Percentiles rank a stretch among this genome's conserved stretches.
phyloP scores from a whole-genome alignment of 2,113 vertebrate genomes.

The Sprattus sprattus region DNA sequence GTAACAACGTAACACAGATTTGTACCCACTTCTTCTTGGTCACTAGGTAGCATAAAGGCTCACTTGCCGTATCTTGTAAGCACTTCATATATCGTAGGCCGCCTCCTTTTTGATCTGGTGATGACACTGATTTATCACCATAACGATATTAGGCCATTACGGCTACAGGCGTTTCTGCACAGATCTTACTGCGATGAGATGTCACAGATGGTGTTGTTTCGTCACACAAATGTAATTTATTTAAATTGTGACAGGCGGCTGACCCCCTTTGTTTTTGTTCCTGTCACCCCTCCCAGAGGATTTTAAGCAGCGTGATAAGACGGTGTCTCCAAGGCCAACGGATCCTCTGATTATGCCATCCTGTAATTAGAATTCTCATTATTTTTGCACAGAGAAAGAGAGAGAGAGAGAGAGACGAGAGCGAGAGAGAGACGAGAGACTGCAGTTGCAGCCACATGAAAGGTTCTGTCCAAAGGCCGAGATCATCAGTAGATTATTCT shows the following conservation, averaged over 20 bases:
- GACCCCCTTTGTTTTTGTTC: slow-evolving; percentile 56
- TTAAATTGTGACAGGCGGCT: not conserved
- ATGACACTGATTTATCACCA: not conserved
- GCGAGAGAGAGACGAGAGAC: slow-evolving; percentile 32
- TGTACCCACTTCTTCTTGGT: not conserved
- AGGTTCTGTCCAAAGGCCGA: slow-evolving; percentile 69
- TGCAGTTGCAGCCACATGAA: slow-evolving; percentile 72
- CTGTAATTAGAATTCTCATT: slow-evolving; percentile 78
- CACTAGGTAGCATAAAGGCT: not conserved
- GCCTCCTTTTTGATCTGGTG: not conserved
- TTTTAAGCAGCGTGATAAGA: slow-evolving; percentile 66
- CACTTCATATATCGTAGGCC: not conserved
- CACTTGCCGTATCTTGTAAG: not conserved
- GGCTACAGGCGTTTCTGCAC: not conserved
- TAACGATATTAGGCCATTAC: not conserved
- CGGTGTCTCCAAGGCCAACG: slow-evolving; percentile 64
- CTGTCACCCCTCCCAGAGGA: slow-evolving; percentile 63
- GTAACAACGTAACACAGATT: not conserved
- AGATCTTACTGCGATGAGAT: not conserved
- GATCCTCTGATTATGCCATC: slow-evolving; percentile 68
- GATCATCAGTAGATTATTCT: slow-evolving; percentile 74
- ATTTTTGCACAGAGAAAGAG: slow-evolving; percentile 64
- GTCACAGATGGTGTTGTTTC: not conserved
- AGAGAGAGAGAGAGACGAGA: slow-evolving; percentile 44
- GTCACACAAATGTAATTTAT: not conserved